Conservation (phyloP, 53 echinoderm and acorn worm species). For the Henricia sp. region DNA sequence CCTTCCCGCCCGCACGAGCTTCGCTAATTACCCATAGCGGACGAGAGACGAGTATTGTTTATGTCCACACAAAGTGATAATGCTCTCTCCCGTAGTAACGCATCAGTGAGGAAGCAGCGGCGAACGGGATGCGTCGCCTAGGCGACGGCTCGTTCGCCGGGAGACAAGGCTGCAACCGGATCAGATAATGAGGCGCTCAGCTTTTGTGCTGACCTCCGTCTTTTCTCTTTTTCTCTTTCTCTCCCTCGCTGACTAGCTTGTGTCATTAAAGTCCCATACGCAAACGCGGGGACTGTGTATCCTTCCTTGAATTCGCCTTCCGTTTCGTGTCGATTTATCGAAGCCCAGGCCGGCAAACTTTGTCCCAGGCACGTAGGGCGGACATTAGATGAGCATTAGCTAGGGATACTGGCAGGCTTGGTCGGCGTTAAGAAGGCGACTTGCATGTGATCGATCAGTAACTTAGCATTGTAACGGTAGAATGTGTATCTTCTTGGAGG, state of each 20-base stretch:
- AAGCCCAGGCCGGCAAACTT: slow-evolving; percentile 7
- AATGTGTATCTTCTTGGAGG: background rate
- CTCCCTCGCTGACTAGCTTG: background rate
- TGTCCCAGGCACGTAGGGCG: slow-evolving; percentile 31
- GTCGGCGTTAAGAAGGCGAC: background rate
- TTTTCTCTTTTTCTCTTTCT: background rate
- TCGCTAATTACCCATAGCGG: slow-evolving; percentile 48
- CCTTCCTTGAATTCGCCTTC: slow-evolving; percentile 14
- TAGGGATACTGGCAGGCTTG: background rate
- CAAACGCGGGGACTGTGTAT: slow-evolving; percentile 24
- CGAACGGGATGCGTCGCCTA: slow-evolving; percentile 38
- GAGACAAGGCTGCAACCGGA: slow-evolving; percentile 39
- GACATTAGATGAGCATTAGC: slow-evolving; percentile 46
- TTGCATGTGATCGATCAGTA: slow-evolving; percentile 16
- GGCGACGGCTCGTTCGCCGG: slow-evolving; percentile 36
- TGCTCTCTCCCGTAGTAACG: slow-evolving; percentile 24
- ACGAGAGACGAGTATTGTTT: slow-evolving; percentile 36
- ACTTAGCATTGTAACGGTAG: background rate
- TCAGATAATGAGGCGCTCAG: slow-evolving; percentile 58
- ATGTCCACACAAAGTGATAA: slow-evolving; percentile 54
- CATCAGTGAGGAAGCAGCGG: background rate
- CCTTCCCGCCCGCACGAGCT: slow-evolving; percentile 1
- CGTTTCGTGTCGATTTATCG: slow-evolving; percentile 17
- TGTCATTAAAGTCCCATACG: background rate
- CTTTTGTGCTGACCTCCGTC: slow-evolving; percentile 23